These are phyloP conservation scores for Papilio elwesi DNA, from an alignment of 2,888 invertebrate genomes.

Conservation along the genomic window DNA sequence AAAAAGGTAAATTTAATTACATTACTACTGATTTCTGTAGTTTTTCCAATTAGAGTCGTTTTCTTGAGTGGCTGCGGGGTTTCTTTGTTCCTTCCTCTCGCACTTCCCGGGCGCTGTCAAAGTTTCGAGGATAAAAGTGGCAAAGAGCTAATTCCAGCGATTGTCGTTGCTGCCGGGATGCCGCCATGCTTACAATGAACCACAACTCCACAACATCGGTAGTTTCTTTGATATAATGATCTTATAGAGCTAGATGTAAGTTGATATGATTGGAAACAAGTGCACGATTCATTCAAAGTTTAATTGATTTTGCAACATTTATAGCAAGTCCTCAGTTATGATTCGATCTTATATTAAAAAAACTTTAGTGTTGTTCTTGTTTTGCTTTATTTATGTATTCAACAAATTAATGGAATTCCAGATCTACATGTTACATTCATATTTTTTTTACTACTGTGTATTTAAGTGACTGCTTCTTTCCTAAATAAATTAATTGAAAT, in stretches of 20 bases:
- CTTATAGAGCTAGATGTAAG: not conserved
- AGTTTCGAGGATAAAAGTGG: conserved; percentile 35
- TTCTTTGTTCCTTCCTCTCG: conserved; percentile 31
- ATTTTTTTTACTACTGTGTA: no score
- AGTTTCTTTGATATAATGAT: not conserved
- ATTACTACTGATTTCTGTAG: conserved; percentile 1
- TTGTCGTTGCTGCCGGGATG: conserved; percentile 18
- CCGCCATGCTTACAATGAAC: conserved; percentile 9
- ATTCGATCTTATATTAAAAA: no score
- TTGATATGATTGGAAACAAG: no score
- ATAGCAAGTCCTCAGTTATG: no score
- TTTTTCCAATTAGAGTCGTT: conserved; percentile 34
- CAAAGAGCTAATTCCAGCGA: conserved; percentile 37
- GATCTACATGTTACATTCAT: no score
- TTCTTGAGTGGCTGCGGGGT: conserved; percentile 24
- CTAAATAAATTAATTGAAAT: no score
- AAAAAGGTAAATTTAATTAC: conserved; percentile 24
- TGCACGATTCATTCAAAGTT: no score
- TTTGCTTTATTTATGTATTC: no score
- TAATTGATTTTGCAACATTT: no score
- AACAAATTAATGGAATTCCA: no score
- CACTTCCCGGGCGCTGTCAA: conserved; percentile 18
- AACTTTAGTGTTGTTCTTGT: no score
- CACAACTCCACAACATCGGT: not conserved
- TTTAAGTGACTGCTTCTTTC: no score